These are phyloP conservation scores for Smittia sp. DNA, from an alignment of 2,888 invertebrate genomes.

Conservation along the genomic window DNA sequence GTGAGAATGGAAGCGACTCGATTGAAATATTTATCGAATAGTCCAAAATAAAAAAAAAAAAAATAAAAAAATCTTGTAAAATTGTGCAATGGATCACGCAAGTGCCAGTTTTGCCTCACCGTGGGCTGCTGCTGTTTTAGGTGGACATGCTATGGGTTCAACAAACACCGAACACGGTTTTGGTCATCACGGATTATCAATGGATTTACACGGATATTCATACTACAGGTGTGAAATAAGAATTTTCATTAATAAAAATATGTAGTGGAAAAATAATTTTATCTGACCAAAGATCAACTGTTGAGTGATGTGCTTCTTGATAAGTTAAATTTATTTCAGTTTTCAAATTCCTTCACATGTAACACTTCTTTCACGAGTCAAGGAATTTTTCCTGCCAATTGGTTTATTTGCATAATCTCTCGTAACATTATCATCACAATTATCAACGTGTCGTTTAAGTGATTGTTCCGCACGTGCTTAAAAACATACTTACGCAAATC, in stretches of 20 bases:
- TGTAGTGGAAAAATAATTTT: background rate
- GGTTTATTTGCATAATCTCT: background rate
- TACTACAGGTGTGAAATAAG: slow-evolving; percentile 70
- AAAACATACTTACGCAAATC: slow-evolving; percentile 12
- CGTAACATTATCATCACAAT: background rate
- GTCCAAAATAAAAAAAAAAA: slow-evolving; percentile 6
- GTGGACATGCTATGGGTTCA: slow-evolving; percentile 57
- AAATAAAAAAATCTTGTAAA: slow-evolving; percentile 8
- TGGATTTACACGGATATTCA: slow-evolving; percentile 89
- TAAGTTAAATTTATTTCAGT: background rate
- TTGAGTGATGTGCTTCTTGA: background rate
- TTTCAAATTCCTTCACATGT: too few species aligned
- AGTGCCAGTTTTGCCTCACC: slow-evolving; percentile 70
- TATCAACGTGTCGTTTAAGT: background rate
- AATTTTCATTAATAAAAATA: background rate
- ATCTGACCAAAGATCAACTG: background rate
- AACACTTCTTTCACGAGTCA: background rate
- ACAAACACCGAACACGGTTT: slow-evolving; percentile 51
- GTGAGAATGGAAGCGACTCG: slow-evolving; percentile 9
- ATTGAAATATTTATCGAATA: background rate
- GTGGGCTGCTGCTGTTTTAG: slow-evolving; percentile 74
- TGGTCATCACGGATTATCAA: slow-evolving; percentile 70
- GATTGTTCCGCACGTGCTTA: slow-evolving; percentile 1
- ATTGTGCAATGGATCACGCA: slow-evolving; percentile 68
- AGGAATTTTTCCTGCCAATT: background rate